Percentiles rank a stretch among this genome's conserved stretches.
Evolutionary conservation across 2,888 invertebrate species (phyloP).

Genomic region (Aelia acuminata): DNA sequence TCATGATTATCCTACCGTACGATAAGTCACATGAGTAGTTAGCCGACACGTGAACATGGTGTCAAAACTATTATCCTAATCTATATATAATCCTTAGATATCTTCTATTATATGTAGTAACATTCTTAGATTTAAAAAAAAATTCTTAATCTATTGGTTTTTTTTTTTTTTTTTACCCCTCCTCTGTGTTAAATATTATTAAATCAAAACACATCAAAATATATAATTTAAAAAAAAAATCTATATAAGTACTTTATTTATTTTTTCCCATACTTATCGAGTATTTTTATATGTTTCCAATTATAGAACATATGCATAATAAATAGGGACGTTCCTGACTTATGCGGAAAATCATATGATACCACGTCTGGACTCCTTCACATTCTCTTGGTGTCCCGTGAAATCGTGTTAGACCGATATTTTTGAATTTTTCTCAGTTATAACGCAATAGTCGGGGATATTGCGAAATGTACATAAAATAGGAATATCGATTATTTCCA

Average conservation of each 20-base stretch:
- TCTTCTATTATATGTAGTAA: background rate
- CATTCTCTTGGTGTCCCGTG: background rate
- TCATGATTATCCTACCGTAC: background rate
- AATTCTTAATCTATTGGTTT: too few relatives aligned
- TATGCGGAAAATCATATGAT: background rate
- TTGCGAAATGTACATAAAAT: background rate
- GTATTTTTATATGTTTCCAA: too few relatives aligned
- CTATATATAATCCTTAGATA: background rate
- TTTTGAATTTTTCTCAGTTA: background rate
- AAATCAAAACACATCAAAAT: too few relatives aligned
- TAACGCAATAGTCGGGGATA: background rate
- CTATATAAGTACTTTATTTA: too few relatives aligned
- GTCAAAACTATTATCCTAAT: background rate
- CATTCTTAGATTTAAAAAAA: background rate
- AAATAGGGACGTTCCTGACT: background rate
- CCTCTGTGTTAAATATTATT: too few relatives aligned
- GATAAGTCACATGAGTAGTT: background rate
- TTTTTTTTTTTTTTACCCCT: too few relatives aligned
- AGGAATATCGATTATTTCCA: conserved; percentile 6
- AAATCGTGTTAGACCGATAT: conserved; percentile 2
- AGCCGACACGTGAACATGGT: background rate
- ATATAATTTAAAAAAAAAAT: too few relatives aligned
- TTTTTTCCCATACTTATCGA: too few relatives aligned
- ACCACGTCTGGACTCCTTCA: background rate
- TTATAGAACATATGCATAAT: too few relatives aligned